Evolutionary conservation across 2,113 vertebrate species (phyloP).

Genomic region (Cervus canadensis): DNA sequence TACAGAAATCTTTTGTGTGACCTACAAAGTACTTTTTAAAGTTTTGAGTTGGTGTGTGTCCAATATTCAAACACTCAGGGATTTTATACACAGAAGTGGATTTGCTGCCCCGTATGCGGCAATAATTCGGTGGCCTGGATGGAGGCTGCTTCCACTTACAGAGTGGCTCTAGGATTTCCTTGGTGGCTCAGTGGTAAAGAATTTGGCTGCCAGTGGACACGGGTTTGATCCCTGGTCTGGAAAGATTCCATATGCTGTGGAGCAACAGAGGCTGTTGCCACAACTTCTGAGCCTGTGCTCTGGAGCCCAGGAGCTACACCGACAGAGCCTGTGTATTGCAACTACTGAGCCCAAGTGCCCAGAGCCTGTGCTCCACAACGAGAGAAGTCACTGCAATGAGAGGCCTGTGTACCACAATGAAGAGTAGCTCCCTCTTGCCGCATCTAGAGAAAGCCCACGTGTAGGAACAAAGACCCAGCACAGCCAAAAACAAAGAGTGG

Average conservation of each 20-base stretch:
- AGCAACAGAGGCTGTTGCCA: background rate
- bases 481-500: background rate
- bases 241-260: background rate
- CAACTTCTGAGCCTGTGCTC: background rate
- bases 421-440: rapidly evolving
- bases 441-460: background rate
- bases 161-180: background rate
- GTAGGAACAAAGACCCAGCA: background rate
- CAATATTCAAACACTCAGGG: background rate
- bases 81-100: background rate
- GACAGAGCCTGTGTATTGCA: background rate
- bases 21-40: background rate
- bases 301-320: background rate
- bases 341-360: background rate
- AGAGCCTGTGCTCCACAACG: background rate
- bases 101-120: background rate
- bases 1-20: background rate
- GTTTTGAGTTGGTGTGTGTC: background rate
- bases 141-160: background rate
- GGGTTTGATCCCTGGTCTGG: background rate
- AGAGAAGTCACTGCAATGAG: background rate
- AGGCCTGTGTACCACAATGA: background rate
- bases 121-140: background rate
- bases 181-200: background rate
- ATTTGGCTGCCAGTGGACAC: background rate